Conservation (phyloP, 2,888 invertebrate genomes). For the Malacosoma neustria region DNA sequence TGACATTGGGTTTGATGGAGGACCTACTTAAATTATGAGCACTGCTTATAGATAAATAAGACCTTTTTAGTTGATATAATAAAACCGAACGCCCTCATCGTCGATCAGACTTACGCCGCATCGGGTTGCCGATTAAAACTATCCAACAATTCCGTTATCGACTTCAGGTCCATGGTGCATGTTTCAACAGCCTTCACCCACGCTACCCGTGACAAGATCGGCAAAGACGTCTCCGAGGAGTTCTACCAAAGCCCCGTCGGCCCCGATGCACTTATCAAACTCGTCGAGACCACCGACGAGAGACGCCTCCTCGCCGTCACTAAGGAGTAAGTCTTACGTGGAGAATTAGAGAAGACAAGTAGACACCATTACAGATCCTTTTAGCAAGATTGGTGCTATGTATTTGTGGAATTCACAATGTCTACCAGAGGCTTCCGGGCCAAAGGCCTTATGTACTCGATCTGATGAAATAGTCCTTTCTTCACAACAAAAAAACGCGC, state of each 20-base stretch:
- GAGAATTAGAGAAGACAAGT: no score
- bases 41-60: no score
- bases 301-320: conserved; percentile 14
- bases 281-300: conserved; percentile 20
- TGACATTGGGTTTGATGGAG: no score
- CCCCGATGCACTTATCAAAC: conserved; percentile 18
- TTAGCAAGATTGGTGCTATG: no score
- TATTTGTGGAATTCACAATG: neutral
- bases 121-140: no score
- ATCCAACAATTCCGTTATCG: no score
- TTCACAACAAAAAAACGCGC: no score
- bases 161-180: conserved; percentile 28
- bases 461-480: no score
- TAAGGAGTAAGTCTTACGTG: conserved; percentile 11
- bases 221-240: conserved; percentile 14
- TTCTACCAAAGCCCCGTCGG: conserved; percentile 18
- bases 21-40: no score
- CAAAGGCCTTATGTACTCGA: neutral
- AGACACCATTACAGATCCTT: no score
- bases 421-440: no score
- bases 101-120: no score
- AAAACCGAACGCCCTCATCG: neutral
- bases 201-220: conserved; percentile 21
- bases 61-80: neutral
- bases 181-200: conserved; percentile 54